These are phyloP conservation scores for Amblyteles armatorius DNA, from an alignment of 2,888 invertebrate species.

Conservation along the genomic window DNA sequence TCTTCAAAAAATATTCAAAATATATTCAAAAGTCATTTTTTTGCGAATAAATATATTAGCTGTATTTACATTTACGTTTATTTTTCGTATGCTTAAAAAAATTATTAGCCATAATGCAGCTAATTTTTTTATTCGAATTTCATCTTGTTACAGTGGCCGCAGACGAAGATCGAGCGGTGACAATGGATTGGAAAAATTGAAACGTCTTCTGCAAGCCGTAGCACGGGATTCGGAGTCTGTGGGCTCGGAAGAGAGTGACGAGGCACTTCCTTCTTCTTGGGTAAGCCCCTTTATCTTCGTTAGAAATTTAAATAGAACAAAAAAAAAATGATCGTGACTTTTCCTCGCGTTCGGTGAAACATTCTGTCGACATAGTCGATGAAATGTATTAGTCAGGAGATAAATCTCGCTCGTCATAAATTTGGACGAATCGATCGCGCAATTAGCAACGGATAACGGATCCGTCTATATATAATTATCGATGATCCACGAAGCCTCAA, in stretches of 20 bases:
- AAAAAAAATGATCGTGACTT: neutral
- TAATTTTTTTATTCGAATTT: conserved; percentile 29
- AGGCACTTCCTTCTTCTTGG: conserved; percentile 63
- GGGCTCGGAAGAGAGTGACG: conserved; percentile 68
- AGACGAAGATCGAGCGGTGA: conserved; percentile 79
- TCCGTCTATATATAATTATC: conserved; percentile 15
- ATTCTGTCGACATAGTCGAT: neutral
- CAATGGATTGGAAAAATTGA: conserved; percentile 69
- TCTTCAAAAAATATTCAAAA: neutral
- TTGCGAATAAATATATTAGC: too few relatives aligned
- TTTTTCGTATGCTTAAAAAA: neutral
- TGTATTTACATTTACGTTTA: neutral
- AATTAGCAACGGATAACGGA: conserved; percentile 11
- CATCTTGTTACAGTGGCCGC: conserved; percentile 79
- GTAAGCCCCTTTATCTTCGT: conserved; percentile 58
- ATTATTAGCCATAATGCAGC: neutral
- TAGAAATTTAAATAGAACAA: neutral
- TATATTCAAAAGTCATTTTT: too few relatives aligned
- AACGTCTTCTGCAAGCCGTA: conserved; percentile 71
- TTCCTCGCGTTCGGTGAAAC: conserved; percentile 14
- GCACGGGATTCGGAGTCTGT: conserved; percentile 69
- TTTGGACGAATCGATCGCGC: conserved; percentile 21
- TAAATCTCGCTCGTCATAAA: neutral
- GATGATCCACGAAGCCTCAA: neutral
- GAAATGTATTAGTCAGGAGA: neutral